Evolutionary conservation across 1,140 invertebrate genomes (phyloP), one percentile per base, ranked within the genome.

Genomic region (Drosophila malerkotliana): DNA sequence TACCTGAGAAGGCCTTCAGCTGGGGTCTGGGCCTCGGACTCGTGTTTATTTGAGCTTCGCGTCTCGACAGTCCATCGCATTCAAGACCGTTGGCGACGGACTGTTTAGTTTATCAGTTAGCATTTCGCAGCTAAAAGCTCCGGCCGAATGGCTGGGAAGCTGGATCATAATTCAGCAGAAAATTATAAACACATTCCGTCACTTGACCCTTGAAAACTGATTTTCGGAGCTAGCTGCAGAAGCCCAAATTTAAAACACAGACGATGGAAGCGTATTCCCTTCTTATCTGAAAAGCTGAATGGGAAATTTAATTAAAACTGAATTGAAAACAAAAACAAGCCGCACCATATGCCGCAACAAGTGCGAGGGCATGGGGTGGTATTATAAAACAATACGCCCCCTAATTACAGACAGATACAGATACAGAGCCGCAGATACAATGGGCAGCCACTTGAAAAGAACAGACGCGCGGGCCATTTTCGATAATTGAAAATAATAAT

Each of bases 401-500:
- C 78, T 79, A 85, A 88, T 87, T 85, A 88, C 78, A 24, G 59
- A 47, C 60, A 61, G 28, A 61, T 64, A 60, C 69, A 69, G 39
- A 67, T 62, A 64, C 56, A 79, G 49, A 53, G 54, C 30, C 26
- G 34, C 61, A 77, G 72, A 67, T 55, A 69, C 63, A 68, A 75
- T 56, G 49, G 48, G 15, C 62, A 51, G 69, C 54, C 79, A 85
- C 82, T 85, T 87, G 82, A 85, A 74, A 60, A 52, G 62, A 59
- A 44, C 53, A 77, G 60, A 90, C 71, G 79, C 83, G 67, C 64
- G 79, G 77, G 32, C 85, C 81, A 85, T 90, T 87, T 90, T 89
- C 88, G 73, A 84, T 90, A 90, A 90, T 90, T 90, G 88, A 90
- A 90, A 90, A 90, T 73, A 88, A 90, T 88, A 90, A 90, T 90